Base-by-base conservation (phyloP, 2,888 invertebrate genomes). In the Pheosia tremula region DNA sequence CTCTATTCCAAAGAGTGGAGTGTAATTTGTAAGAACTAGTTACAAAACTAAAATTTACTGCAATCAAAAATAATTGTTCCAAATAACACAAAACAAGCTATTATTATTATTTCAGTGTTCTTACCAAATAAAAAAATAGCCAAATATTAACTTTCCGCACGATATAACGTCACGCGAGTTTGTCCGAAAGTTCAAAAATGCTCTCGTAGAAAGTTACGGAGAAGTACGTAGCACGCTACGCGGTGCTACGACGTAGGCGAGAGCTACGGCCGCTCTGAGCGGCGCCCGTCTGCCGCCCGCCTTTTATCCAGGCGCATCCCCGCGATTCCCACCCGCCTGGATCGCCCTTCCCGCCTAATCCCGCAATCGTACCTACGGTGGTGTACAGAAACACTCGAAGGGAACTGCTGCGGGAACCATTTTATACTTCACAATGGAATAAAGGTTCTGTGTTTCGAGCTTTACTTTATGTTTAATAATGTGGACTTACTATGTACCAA, bases 231-330 rank as follows among this genome's bases (percentile, higher is more conserved):
- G 77, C 75, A 69, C 68, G 71, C 75, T 75, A 75, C 81, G 78
- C 72, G 77, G 78, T 63, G 69, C 80, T 79, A 77, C 80, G 81
- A 69, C 81, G 82, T 81, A 78, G 74, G 68, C 69, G 83, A 82
- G 85, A 81, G 89, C 85, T 79, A 79, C 77, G 78, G 74, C 70
- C 82, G 85, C 83, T 91, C 88, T 92, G 91, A 78, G 70, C 82
- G 79, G 74, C 75, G 78, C 71, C 77, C 60, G 63, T 67, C 74
- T 67, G 80, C 65, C 88, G 83, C 82, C 71, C 79, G 85, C 81
- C 86, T 91, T 92, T 84, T 91, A 90, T 86, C 75, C 56, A 67
- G 68, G 58, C 54, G 60, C 57, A 60, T 64, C 53, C 52, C 63
- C 57, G 58, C 58, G 67, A 49, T 45, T 66, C 66, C 67, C 72